A percentile compares a stretch with the other conserved stretches of the same genome.
These are phyloP conservation scores for Rhynchophorus ferrugineus DNA, from an alignment of 1,140 invertebrate genomes.

Conservation along the genomic window DNA sequence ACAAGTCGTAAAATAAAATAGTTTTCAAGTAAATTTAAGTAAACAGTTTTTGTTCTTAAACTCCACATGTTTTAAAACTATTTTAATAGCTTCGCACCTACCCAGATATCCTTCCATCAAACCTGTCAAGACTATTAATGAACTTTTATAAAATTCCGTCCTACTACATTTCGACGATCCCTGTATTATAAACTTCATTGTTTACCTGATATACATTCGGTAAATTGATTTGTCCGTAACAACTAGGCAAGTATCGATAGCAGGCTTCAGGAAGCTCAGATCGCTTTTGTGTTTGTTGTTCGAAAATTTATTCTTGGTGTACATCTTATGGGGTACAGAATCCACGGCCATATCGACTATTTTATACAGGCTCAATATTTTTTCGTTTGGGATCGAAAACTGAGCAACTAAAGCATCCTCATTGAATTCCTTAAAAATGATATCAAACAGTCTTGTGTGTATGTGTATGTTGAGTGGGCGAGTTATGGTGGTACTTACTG, in stretches of 20 bases:
- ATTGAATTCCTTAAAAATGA: slow-evolving; percentile 46
- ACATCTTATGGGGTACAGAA: slow-evolving; percentile 5
- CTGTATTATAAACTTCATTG: too few relatives aligned
- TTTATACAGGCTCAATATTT: slow-evolving; percentile 45
- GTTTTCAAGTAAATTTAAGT: too few relatives aligned
- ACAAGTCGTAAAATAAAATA: too few relatives aligned
- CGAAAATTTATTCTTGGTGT: slow-evolving; percentile 8
- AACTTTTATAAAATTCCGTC: too few relatives aligned
- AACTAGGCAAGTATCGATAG: slow-evolving; percentile 60
- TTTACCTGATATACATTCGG: slow-evolving; percentile 57
- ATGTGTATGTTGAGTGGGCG: background rate
- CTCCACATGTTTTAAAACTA: too few relatives aligned
- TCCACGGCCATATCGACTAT: slow-evolving; percentile 38
- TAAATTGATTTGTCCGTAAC: slow-evolving; percentile 63
- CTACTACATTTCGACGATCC: too few relatives aligned
- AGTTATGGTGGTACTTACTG: slow-evolving; percentile 41
- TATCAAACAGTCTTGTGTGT: background rate
- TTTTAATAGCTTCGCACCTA: too few relatives aligned
- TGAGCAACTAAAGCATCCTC: slow-evolving; percentile 45
- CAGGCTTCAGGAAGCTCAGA: slow-evolving; percentile 45
- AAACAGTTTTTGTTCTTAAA: too few relatives aligned
- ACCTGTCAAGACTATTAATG: too few relatives aligned
- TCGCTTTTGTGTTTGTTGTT: slow-evolving; percentile 42
- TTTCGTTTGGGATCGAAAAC: slow-evolving; percentile 49
- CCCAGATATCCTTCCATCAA: too few relatives aligned